Evolutionary conservation across 2,797 vertebrate species (phyloP).

Genomic region (Pipistrellus kuhlii): DNA sequence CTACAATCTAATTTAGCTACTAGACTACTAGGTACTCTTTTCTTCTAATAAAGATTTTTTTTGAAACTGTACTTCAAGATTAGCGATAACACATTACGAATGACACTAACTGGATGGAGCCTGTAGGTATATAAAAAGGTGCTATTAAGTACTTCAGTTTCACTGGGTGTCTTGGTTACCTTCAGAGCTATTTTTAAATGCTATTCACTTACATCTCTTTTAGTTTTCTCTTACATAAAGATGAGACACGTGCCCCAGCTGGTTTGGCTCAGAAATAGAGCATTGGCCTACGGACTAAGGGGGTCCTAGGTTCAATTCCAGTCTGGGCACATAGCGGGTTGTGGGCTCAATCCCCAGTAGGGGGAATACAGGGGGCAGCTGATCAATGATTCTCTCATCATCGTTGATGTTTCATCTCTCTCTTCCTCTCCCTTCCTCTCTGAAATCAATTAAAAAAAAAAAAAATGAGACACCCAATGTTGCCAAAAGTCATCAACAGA

Average conservation of each 20-base stretch:
- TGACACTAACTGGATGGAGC: neutral
- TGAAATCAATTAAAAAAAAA: too few relatives aligned
- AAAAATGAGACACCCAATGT: constrained; percentile 66
- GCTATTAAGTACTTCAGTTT: constrained; percentile 13
- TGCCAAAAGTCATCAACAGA: constrained; percentile 90
- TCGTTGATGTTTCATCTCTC: too few relatives aligned
- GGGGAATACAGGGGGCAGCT: too few relatives aligned
- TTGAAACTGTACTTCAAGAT: neutral
- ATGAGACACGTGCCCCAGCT: constrained; percentile 88
- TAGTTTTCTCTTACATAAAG: constrained; percentile 82
- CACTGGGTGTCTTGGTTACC: constrained; percentile 61
- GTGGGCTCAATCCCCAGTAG: too few relatives aligned
- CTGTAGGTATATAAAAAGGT: constrained; percentile 53
- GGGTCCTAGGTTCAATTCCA: too few relatives aligned
- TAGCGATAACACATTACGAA: neutral
- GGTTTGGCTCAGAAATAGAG: too few relatives aligned
- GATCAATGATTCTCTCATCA: too few relatives aligned
- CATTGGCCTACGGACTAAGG: too few relatives aligned
- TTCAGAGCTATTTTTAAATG: constrained; percentile 69
- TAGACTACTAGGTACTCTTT: neutral
- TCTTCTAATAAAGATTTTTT: constrained; percentile 1
- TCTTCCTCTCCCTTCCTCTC: too few relatives aligned
- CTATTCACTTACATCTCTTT: constrained; percentile 72
- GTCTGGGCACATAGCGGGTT: too few relatives aligned
- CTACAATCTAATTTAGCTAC: neutral